A percentile compares a stretch with the other conserved stretches of the same genome.
Conservation (phyloP, 2,888 invertebrate species). For the Celastrina argiolus region DNA sequence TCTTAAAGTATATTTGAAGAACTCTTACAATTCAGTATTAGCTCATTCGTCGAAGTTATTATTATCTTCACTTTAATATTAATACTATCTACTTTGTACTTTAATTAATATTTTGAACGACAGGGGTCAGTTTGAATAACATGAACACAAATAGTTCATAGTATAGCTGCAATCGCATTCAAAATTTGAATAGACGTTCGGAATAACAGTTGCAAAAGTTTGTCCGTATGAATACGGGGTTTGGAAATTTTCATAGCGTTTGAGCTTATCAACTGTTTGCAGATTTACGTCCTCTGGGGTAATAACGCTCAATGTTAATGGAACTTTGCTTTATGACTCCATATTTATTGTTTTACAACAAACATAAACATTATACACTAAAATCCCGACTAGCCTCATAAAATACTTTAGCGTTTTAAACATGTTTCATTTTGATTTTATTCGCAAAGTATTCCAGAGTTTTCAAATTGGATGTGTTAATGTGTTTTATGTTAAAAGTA, state of each 20-base stretch:
- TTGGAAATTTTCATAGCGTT: conserved; percentile 19
- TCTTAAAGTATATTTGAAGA: no score
- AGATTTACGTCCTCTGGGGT: conserved; percentile 14
- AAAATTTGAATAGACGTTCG: conserved; percentile 3
- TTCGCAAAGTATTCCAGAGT: neutral
- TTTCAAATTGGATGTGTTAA: neutral
- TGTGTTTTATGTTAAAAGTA: neutral
- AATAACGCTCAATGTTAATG: conserved; percentile 17
- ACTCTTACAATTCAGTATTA: neutral
- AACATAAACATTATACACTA: conserved; percentile 3
- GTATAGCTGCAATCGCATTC: neutral
- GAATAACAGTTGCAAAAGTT: conserved; percentile 15
- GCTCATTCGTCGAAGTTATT: neutral
- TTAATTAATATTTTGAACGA: neutral
- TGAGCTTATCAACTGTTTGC: conserved; percentile 19
- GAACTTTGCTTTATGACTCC: conserved; percentile 12
- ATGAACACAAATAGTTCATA: neutral
- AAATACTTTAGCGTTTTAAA: neutral
- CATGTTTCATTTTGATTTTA: neutral
- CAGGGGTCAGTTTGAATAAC: neutral
- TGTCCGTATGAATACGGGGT: neutral
- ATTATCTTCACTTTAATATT: neutral
- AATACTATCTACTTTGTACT: no score
- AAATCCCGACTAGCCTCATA: neutral
- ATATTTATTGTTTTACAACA: conserved; percentile 18